Percentiles rank a stretch among this genome's conserved stretches.
Conservation (phyloP, 2,797 vertebrate genomes). For the Macroramphosus scolopax region DNA sequence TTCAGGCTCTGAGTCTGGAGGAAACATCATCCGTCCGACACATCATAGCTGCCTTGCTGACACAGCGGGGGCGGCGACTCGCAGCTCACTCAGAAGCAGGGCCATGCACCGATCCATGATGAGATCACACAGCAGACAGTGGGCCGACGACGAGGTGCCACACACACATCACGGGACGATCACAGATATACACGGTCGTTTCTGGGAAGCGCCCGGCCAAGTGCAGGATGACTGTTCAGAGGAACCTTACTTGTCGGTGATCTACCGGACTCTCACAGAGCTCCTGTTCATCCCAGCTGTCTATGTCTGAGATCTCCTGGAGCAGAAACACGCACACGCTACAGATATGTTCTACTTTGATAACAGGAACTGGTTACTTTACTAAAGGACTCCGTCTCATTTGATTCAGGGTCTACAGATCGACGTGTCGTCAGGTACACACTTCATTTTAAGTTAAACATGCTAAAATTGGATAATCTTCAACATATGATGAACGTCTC, state of each 20-base stretch:
- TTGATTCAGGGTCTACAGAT: no score
- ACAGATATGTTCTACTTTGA: slow-evolving; percentile 2
- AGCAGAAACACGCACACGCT: slow-evolving; percentile 55
- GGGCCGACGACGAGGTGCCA: slow-evolving; percentile 4
- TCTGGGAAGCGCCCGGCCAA: slow-evolving; percentile 20
- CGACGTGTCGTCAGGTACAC: no score
- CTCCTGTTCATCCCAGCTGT: slow-evolving; percentile 62
- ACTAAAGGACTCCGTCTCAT: no score
- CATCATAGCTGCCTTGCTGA: not conserved
- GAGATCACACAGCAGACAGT: slow-evolving; percentile 32
- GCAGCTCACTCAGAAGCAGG: slow-evolving; percentile 20
- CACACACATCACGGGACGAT: slow-evolving; percentile 4
- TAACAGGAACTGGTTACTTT: no score
- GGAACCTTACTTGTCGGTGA: slow-evolving; percentile 68
- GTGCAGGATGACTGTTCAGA: no score
- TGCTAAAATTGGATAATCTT: no score
- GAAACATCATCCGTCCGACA: slow-evolving; percentile 27
- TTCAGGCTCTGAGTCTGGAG: slow-evolving; percentile 19
- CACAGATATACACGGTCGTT: slow-evolving; percentile 24
- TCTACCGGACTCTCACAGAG: slow-evolving; percentile 62
- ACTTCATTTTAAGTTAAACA: no score
- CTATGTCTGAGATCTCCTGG: slow-evolving; percentile 64
- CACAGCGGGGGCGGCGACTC: no score
- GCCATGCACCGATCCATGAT: slow-evolving; percentile 40
- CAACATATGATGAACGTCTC: no score